These are phyloP conservation scores for Agriopis leucophaearia DNA, from an alignment of 2,888 invertebrate species.

Conservation along the genomic window DNA sequence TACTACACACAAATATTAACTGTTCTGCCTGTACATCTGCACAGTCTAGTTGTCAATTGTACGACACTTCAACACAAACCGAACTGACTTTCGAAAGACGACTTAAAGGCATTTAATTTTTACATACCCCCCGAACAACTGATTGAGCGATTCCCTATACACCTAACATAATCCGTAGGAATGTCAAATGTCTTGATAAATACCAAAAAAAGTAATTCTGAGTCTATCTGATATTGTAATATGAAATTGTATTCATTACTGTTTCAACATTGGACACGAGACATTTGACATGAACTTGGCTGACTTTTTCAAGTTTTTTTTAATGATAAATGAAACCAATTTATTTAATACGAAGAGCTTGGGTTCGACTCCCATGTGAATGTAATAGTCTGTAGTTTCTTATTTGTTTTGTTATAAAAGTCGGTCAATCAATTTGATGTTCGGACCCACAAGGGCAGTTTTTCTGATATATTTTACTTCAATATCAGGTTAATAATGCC, in stretches of 20 bases:
- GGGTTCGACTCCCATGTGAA: slow-evolving; percentile 59
- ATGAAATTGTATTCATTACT: neutral
- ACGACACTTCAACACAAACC: slow-evolving; percentile 18
- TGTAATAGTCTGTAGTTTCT: neutral
- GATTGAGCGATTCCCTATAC: slow-evolving; percentile 40
- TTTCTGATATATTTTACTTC: slow-evolving; percentile 73
- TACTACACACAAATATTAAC: slow-evolving; percentile 70
- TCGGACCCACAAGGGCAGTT: slow-evolving; percentile 49
- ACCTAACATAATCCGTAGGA: slow-evolving; percentile 46
- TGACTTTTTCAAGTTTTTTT: slow-evolving; percentile 46
- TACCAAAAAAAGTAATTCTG: no score
- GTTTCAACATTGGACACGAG: neutral
- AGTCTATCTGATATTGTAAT: no score
- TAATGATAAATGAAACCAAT: neutral
- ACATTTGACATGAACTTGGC: slow-evolving; percentile 53
- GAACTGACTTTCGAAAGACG: slow-evolving; percentile 32
- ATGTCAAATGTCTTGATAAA: slow-evolving; percentile 52
- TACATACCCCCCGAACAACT: slow-evolving; percentile 36
- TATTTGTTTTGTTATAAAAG: slow-evolving; percentile 48
- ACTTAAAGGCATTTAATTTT: slow-evolving; percentile 30
- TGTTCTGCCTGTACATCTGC: slow-evolving; percentile 62
- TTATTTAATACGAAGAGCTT: slow-evolving; percentile 31
- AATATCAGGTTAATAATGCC: slow-evolving; percentile 98
- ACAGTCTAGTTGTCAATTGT: slow-evolving; percentile 9
- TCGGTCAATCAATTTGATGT: slow-evolving; percentile 56